These are phyloP conservation scores for Drosophila quadrilineata DNA, from an alignment of 1,140 invertebrate genomes.

Conservation along the genomic window DNA sequence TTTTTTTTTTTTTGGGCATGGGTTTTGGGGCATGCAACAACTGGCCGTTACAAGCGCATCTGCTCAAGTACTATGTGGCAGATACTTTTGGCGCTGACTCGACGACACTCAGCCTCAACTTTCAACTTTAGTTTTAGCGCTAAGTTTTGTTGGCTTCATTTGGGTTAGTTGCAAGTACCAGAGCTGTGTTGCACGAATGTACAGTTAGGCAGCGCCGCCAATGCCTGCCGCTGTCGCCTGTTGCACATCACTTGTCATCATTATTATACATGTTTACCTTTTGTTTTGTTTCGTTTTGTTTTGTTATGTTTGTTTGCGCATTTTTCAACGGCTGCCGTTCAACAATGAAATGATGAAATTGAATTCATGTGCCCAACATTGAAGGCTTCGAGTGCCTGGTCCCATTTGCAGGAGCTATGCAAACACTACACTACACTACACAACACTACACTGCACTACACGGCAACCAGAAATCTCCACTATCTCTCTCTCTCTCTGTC, in stretches of 20 bases:
- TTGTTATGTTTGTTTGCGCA: no score
- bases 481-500: no score
- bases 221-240: conserved; percentile 18
- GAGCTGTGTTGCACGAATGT: conserved; percentile 51
- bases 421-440: conserved; percentile 40
- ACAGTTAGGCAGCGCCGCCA: conserved; percentile 45
- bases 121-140: conserved; percentile 49
- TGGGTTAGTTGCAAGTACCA: conserved; percentile 48
- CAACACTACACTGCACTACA: background rate
- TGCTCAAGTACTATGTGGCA: conserved; percentile 61
- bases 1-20: conserved; percentile 3
- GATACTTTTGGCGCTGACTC: conserved; percentile 50
- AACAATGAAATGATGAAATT: conserved; percentile 48
- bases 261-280: conserved; percentile 47
- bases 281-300: no score
- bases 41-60: conserved; percentile 33
- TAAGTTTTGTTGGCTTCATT: conserved; percentile 28
- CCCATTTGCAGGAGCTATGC: conserved; percentile 57
- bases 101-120: conserved; percentile 60
- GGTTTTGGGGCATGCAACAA: background rate
- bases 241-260: conserved; percentile 57
- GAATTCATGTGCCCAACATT: conserved; percentile 49
- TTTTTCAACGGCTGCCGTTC: conserved; percentile 44
- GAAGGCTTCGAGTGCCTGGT: conserved; percentile 57
- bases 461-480: no score